These are phyloP conservation scores for Dicerorhinus sumatrensis DNA, from an alignment of 2,113 vertebrate species.

Conservation along the genomic window DNA sequence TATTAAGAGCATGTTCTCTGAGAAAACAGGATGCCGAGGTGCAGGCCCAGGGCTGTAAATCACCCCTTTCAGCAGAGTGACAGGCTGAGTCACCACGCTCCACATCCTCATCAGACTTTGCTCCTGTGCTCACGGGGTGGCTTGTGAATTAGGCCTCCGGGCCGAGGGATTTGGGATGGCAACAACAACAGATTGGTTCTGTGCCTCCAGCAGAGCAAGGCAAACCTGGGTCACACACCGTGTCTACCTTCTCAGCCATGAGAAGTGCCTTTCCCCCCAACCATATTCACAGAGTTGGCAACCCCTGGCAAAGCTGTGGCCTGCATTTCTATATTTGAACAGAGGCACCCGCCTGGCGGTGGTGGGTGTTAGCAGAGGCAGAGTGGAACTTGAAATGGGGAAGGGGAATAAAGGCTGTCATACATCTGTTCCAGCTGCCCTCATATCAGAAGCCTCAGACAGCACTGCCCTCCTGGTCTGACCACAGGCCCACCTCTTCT, in stretches of 20 bases:
- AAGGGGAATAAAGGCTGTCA: too few relatives aligned
- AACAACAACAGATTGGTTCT: background rate
- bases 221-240: fast-evolving
- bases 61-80: fast-evolving
- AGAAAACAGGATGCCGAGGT: fast-evolving
- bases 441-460: background rate
- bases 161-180: background rate
- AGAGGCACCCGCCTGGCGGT: fast-evolving
- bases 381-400: fast-evolving
- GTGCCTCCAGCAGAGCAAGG: background rate
- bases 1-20: background rate
- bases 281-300: background rate
- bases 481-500: fast-evolving
- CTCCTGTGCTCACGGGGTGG: too few relatives aligned
- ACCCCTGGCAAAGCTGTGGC: background rate
- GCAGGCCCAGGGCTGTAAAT: background rate
- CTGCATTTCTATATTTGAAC: background rate
- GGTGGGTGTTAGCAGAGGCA: background rate
- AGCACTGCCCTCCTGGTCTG: too few relatives aligned
- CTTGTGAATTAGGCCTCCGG: background rate
- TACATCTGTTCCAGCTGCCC: background rate
- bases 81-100: background rate
- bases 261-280: background rate
- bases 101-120: fast-evolving
- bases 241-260: background rate